These are phyloP conservation scores for Boloria euphrosyne DNA, from an alignment of 2,888 invertebrate species.

Conservation along the genomic window DNA sequence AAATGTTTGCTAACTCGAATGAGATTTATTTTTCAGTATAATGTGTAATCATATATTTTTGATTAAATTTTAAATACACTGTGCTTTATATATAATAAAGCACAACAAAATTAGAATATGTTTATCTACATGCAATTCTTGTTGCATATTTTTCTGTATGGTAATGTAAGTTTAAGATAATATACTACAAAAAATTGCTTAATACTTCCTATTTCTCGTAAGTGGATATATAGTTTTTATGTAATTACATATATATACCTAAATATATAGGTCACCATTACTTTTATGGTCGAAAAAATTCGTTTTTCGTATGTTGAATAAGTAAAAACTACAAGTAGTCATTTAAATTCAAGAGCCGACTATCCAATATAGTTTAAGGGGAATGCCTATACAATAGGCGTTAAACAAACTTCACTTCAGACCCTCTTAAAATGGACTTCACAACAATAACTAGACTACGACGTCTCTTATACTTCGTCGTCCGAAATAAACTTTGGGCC, in stretches of 20 bases:
- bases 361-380: slow-evolving; percentile 22
- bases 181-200: too few relatives aligned
- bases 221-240: too few relatives aligned
- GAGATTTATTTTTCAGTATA: slow-evolving; percentile 24
- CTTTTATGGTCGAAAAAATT: slow-evolving; percentile 27
- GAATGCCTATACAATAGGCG: slow-evolving; percentile 34
- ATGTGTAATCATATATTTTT: too few relatives aligned
- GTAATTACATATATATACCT: too few relatives aligned
- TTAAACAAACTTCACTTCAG: slow-evolving; percentile 35
- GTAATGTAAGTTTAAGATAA: too few relatives aligned
- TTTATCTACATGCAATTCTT: too few relatives aligned
- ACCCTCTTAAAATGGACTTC: slow-evolving; percentile 49
- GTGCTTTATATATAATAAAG: too few relatives aligned
- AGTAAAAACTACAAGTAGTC: slow-evolving; percentile 1
- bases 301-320: slow-evolving; percentile 23
- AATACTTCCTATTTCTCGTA: too few relatives aligned
- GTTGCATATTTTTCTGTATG: too few relatives aligned
- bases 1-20: slow-evolving; percentile 33
- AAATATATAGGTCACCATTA: slow-evolving; percentile 18
- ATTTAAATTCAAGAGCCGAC: slow-evolving; percentile 22
- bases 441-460: slow-evolving; percentile 66
- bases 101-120: too few relatives aligned
- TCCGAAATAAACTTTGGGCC: slow-evolving; percentile 70
- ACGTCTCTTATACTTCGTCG: slow-evolving; percentile 63
- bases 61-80: too few relatives aligned